A percentile compares a stretch with the other conserved stretches of the same genome.
These are phyloP conservation scores for Elysia crispata DNA, from an alignment of 2,888 invertebrate genomes.

Conservation along the genomic window DNA sequence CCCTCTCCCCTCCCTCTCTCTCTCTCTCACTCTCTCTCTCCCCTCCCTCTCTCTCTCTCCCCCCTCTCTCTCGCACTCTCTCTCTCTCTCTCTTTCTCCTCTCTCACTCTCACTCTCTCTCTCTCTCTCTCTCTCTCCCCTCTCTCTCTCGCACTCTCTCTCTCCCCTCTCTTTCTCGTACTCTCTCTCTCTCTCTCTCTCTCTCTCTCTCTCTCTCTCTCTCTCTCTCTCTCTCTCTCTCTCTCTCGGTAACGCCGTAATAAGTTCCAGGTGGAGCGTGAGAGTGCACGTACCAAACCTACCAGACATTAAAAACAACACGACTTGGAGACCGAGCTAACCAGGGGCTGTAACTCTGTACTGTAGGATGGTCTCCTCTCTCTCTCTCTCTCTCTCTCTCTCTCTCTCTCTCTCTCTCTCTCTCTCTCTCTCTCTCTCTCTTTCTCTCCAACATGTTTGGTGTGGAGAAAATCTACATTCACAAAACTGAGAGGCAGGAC, in stretches of 20 bases:
- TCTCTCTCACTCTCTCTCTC: slow-evolving; percentile 21
- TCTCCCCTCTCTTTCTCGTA: neutral
- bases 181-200: slow-evolving; percentile 20
- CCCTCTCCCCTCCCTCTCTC: neutral
- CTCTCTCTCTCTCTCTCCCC: neutral
- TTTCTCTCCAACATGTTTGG: neutral
- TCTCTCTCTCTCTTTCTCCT: slow-evolving; percentile 2
- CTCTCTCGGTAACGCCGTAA: neutral
- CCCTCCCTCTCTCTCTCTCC: neutral
- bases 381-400: neutral
- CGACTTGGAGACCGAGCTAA: no score
- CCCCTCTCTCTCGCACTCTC: slow-evolving; percentile 22
- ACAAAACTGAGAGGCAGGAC: no score
- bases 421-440: slow-evolving; percentile 26
- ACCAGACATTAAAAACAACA: neutral
- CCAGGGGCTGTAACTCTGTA: no score
- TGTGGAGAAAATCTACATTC: no score
- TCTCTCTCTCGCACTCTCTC: slow-evolving; percentile 6
- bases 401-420: neutral
- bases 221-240: neutral
- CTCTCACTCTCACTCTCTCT: slow-evolving; percentile 2
- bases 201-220: slow-evolving; percentile 16
- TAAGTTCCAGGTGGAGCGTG: no score
- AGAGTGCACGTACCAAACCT: neutral
- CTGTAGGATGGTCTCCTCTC: neutral